Percentiles rank a stretch among this genome's conserved stretches.
phyloP scores from a whole-genome alignment of 1,140 invertebrate species.

The Colletes gigas region DNA sequence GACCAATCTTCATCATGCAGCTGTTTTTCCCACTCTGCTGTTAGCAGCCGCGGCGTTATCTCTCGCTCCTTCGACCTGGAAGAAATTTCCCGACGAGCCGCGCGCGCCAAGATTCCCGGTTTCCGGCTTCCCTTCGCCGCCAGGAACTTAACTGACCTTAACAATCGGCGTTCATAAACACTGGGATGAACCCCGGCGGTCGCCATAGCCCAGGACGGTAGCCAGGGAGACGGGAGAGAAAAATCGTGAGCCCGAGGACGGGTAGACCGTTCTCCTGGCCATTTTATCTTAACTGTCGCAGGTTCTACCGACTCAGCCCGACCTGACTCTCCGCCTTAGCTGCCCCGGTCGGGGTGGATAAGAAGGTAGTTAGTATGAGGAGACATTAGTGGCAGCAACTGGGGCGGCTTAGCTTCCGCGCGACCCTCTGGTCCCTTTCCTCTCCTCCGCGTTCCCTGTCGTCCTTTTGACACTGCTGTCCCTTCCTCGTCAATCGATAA shows the following conservation, averaged over 20 bases:
- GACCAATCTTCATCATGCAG: slow-evolving; percentile 65
- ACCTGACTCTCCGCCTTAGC: slow-evolving; percentile 33
- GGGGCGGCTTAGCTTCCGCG: slow-evolving; percentile 55
- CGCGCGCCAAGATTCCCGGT: slow-evolving; percentile 1
- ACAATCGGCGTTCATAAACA: slow-evolving; percentile 61
- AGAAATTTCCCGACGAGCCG: slow-evolving; percentile 46
- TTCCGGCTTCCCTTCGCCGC: neutral
- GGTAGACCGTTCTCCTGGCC: slow-evolving; percentile 62
- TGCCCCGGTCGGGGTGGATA: slow-evolving; percentile 57
- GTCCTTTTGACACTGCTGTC: neutral
- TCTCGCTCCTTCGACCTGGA: slow-evolving; percentile 48
- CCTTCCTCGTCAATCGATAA: slow-evolving; percentile 60
- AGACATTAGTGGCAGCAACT: slow-evolving; percentile 71
- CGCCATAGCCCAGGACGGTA: neutral
- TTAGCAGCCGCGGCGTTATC: slow-evolving; percentile 42
- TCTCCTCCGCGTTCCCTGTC: neutral
- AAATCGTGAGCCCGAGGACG: slow-evolving; percentile 57
- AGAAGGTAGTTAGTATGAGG: slow-evolving; percentile 72
- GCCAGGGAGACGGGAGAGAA: slow-evolving; percentile 33
- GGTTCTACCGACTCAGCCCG: slow-evolving; percentile 65
- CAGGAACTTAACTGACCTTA: slow-evolving; percentile 58
- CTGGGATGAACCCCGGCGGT: neutral
- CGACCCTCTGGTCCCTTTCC: slow-evolving; percentile 27
- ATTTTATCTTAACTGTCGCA: slow-evolving; percentile 71
- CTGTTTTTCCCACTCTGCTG: slow-evolving; percentile 63